Evolutionary conservation across 2,113 vertebrate species (phyloP).

Genomic region (Cynopterus brachyotis): DNA sequence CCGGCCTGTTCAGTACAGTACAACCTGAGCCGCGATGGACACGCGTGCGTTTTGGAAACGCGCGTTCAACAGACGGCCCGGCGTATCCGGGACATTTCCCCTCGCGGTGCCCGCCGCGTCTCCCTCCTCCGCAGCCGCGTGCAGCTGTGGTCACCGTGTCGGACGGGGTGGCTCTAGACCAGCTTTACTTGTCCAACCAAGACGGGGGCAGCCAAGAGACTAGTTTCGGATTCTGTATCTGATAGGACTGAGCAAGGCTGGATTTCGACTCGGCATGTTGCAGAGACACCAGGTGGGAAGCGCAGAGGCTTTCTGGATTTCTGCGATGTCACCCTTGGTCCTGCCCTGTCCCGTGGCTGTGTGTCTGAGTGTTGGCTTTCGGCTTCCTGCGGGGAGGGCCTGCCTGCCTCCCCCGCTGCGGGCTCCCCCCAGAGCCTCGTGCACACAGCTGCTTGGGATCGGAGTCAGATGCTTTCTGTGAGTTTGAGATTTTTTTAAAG

Average conservation of each 20-base stretch:
- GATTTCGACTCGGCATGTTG: background rate
- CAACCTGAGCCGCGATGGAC: fast-evolving
- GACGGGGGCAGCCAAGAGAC: background rate
- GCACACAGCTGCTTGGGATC: background rate
- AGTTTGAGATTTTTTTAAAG: background rate
- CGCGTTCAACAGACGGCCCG: background rate
- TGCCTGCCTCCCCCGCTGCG: fast-evolving
- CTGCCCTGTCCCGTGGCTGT: background rate
- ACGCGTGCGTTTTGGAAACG: background rate
- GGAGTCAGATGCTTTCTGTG: background rate
- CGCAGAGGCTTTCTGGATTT: background rate
- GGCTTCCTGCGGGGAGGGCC: background rate
- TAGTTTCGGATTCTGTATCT: background rate
- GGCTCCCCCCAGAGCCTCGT: background rate
- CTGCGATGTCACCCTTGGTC: background rate
- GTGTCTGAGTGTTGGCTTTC: background rate
- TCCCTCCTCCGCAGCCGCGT: background rate
- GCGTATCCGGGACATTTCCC: background rate
- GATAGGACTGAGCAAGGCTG: background rate
- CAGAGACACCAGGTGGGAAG: background rate
- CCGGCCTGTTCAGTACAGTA: background rate
- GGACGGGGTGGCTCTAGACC: background rate
- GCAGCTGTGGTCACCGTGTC: background rate
- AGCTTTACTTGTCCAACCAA: background rate
- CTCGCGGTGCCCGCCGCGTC: fast-evolving